These are phyloP conservation scores for Mus spretus DNA, from an alignment of 2,797 vertebrate species.

Conservation along the genomic window DNA sequence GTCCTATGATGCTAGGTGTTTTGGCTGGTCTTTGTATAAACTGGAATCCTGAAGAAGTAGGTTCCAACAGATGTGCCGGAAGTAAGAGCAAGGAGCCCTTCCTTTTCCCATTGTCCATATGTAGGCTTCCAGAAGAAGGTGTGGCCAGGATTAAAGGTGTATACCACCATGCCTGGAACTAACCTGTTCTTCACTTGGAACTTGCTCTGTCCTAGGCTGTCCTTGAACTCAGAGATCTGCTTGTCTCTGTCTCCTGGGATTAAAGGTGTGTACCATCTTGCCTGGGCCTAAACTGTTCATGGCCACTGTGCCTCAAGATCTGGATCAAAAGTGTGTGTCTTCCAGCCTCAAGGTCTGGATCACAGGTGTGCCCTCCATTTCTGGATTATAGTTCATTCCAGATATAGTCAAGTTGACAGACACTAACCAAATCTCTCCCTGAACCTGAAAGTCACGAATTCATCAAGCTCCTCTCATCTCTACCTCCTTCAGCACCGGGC, in stretches of 20 bases:
- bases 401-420: background rate
- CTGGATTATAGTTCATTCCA: background rate
- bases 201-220: background rate
- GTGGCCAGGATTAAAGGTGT: background rate
- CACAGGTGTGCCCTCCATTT: background rate
- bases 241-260: background rate
- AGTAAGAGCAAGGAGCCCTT: background rate
- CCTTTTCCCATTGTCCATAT: background rate
- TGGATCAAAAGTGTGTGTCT: background rate
- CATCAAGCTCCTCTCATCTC: background rate
- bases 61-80: background rate
- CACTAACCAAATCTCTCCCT: background rate
- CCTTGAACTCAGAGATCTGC: background rate
- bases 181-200: background rate
- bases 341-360: background rate
- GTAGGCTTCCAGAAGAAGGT: background rate
- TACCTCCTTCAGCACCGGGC: background rate
- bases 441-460: background rate
- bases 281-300: background rate
- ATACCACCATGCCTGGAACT: background rate
- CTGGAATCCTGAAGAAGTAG: background rate
- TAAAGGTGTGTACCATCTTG: background rate
- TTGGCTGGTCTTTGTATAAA: background rate
- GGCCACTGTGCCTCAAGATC: background rate
- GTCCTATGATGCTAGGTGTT: too few species aligned